Evolutionary conservation across 2,888 invertebrate genomes (phyloP).

Genomic region (Desoria tigrina): DNA sequence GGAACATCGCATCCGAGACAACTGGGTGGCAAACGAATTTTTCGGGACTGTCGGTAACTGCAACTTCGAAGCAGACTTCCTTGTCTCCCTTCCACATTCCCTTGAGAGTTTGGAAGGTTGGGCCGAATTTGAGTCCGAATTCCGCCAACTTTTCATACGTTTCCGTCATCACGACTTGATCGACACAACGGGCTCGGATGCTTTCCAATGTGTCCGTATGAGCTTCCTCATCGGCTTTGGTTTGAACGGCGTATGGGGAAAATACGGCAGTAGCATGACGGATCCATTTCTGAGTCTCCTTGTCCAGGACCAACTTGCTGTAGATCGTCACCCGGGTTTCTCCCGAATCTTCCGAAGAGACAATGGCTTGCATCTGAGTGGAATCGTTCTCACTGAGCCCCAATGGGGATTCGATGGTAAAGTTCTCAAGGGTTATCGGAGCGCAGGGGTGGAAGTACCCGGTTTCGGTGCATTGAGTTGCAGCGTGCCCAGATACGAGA

Average conservation of each 20-base stretch:
- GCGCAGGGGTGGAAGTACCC: slow-evolving; percentile 4
- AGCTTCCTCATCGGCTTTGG: neutral
- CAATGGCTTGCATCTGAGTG: slow-evolving; percentile 13
- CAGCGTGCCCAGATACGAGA: slow-evolving; percentile 17
- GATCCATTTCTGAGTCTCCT: slow-evolving; percentile 20
- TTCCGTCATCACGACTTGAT: neutral
- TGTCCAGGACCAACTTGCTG: slow-evolving; percentile 15
- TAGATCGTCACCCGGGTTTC: slow-evolving; percentile 26
- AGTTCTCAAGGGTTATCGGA: slow-evolving; percentile 10
- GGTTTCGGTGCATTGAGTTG: slow-evolving; percentile 8
- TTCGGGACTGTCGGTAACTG: slow-evolving; percentile 2
- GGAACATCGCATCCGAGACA: slow-evolving; percentile 12
- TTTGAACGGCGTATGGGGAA: slow-evolving; percentile 20
- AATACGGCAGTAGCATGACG: slow-evolving; percentile 27
- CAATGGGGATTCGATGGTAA: slow-evolving; percentile 12
- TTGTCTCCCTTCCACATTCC: slow-evolving; percentile 17
- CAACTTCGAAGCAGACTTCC: slow-evolving; percentile 6
- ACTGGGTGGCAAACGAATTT: slow-evolving; percentile 18
- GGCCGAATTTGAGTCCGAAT: slow-evolving; percentile 29
- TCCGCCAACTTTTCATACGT: slow-evolving; percentile 21
- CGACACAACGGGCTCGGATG: neutral
- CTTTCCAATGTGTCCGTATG: neutral
- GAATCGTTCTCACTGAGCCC: slow-evolving; percentile 8
- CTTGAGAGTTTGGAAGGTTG: slow-evolving; percentile 27
- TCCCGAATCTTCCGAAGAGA: slow-evolving; percentile 10